These are phyloP conservation scores for Manis crassicaudata DNA, from an alignment of 2,797 vertebrate species.

Conservation along the genomic window DNA sequence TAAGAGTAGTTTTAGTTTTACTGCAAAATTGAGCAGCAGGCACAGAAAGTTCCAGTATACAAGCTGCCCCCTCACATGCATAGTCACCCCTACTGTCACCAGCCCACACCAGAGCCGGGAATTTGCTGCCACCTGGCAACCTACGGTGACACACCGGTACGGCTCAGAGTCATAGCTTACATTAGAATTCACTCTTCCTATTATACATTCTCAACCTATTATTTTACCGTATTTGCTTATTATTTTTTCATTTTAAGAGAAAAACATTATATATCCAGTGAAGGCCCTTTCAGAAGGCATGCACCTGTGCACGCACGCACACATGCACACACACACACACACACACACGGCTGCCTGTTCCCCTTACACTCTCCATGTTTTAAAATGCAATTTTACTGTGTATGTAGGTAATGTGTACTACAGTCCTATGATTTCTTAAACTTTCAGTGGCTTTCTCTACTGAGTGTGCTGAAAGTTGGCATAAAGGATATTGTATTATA, in stretches of 20 bases:
- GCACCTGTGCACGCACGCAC: fast-evolving
- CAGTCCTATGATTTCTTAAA: not conserved
- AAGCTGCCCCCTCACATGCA: not conserved
- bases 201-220: not conserved
- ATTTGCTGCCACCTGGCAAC: too few species aligned
- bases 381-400: not conserved
- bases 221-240: not conserved
- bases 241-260: not conserved
- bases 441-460: not conserved
- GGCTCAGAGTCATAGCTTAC: not conserved
- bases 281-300: not conserved
- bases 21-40: not conserved
- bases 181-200: not conserved
- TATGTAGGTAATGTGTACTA: not conserved
- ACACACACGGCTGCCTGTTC: not conserved
- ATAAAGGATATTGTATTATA: not conserved
- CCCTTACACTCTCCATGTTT: not conserved
- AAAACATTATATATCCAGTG: not conserved
- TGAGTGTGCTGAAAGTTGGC: not conserved
- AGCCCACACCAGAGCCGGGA: not conserved
- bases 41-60: not conserved
- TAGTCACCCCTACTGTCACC: not conserved
- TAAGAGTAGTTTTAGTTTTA: not conserved
- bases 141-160: not conserved
- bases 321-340: too few species aligned